Evolutionary conservation across 2,113 vertebrate genomes (phyloP).

Genomic region (Protomyctophum bolini): DNA sequence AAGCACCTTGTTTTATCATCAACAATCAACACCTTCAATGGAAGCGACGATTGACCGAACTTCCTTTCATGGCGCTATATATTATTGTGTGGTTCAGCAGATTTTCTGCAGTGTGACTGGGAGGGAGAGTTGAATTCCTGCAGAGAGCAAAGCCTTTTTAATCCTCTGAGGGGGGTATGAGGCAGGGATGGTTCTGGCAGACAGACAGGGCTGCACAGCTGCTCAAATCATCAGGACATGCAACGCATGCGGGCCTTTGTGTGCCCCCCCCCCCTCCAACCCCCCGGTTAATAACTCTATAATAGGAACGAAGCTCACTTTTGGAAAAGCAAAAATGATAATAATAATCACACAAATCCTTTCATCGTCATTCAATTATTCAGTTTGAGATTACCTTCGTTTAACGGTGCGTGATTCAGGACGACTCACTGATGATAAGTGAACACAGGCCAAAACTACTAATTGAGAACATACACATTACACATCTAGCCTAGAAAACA

Average conservation of each 20-base stretch:
- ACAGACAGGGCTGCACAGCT: constrained; percentile 58
- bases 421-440: constrained; percentile 20
- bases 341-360: constrained; percentile 9
- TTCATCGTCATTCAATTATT: constrained; percentile 37
- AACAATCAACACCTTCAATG: constrained; percentile 8
- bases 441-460: background rate
- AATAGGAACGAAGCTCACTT: constrained; percentile 27
- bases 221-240: constrained; percentile 61
- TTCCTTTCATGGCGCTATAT: constrained; percentile 25
- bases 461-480: constrained; percentile 5
- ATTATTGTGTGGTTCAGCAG: constrained; percentile 55
- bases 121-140: constrained; percentile 50
- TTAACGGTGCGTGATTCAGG: constrained; percentile 36
- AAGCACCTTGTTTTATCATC: background rate
- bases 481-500: constrained; percentile 1
- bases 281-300: constrained; percentile 47
- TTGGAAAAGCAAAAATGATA: too few species aligned
- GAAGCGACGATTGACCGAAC: constrained; percentile 20
- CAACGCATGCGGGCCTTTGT: constrained; percentile 38
- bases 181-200: constrained; percentile 62
- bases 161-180: constrained; percentile 54
- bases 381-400: constrained; percentile 44
- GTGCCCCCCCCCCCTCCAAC: constrained; percentile 17
- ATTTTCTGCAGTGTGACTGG: constrained; percentile 46
- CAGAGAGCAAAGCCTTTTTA: constrained; percentile 60